Evolutionary conservation across 2,113 vertebrate species (phyloP), one percentile per base, ranked within the genome.

Genomic region (Halichoerus grypus): DNA sequence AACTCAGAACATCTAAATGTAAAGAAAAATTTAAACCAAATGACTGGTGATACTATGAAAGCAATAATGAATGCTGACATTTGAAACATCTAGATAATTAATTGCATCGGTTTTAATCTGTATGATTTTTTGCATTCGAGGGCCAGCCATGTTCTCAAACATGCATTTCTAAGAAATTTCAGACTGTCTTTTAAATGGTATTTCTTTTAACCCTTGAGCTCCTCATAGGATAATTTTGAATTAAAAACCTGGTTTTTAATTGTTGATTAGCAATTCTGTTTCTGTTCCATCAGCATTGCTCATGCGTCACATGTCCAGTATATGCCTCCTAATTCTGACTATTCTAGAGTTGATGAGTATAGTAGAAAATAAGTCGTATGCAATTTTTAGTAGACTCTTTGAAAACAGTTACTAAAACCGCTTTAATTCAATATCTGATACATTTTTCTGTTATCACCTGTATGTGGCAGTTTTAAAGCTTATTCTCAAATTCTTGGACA

Each of bases 21-120:
- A 88, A 89, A 92, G 33, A 92, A 67, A 72, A 81, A 71, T 16
- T 46, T n/a, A 39, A 93, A 36, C 12, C 24, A 49, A 86, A 65
- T 13, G 14, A 69, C 4, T 71, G 28, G 36, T 87, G 55, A 80
- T 57, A 88, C 5, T 74, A 46, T 26, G 49, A 72, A 74, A 96
- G 7, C 12, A 33, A 61, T 53, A 53, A 22, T 7, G 51, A 97
- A 72, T 0, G 22, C 11, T 57, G 46, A 51, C 39, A 74, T 92
- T 82, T 82, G 12, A 92, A 92, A 51, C 22, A 90, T 77, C 21
- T 96, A 33, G 18, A n/a, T 79, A 95, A 96, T 83, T 63, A 72
- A 83, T 55, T 71, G 14, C 6, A 7, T 82, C 10, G 11, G 21
- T 88, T 96, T 91, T 61, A 67, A 81, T 63, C 11, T 13, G 26